Evolutionary conservation across 2,888 invertebrate species (phyloP).

Genomic region (Nephrotoma guestfalica): DNA sequence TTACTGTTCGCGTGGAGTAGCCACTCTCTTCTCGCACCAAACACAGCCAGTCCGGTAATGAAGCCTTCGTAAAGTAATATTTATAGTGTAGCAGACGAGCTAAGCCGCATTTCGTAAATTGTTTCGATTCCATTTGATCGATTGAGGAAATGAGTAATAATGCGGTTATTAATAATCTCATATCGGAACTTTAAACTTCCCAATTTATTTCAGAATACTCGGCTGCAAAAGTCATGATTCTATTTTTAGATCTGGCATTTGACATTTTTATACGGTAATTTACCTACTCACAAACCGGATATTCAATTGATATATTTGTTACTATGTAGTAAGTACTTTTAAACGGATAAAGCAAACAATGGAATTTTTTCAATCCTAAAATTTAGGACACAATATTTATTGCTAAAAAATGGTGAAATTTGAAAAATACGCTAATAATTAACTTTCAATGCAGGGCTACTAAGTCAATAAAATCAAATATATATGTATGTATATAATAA

Average conservation of each 20-base stretch:
- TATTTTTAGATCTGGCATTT: not conserved
- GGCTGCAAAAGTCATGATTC: not conserved
- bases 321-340: too few relatives aligned
- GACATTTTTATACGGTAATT: too few relatives aligned
- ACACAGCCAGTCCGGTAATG: not conserved
- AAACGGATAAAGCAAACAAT: too few relatives aligned
- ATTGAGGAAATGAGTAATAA: not conserved
- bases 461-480: too few relatives aligned
- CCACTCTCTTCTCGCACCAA: not conserved
- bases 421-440: too few relatives aligned
- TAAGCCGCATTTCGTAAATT: not conserved
- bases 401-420: too few relatives aligned
- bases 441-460: too few relatives aligned
- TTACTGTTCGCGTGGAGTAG: not conserved
- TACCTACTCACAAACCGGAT: too few relatives aligned
- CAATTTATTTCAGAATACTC: not conserved
- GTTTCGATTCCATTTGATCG: not conserved
- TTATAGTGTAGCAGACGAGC: not conserved
- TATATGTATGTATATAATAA: too few relatives aligned
- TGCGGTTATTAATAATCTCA: not conserved
- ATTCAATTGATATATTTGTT: too few relatives aligned
- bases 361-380: too few relatives aligned
- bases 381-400: too few relatives aligned
- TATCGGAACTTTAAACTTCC: not conserved
- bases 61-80: not conserved